A percentile compares a stretch with the other conserved stretches of the same genome.
Conservation (phyloP, 2,888 invertebrate species). For the Rotaria magnacalcarata region DNA sequence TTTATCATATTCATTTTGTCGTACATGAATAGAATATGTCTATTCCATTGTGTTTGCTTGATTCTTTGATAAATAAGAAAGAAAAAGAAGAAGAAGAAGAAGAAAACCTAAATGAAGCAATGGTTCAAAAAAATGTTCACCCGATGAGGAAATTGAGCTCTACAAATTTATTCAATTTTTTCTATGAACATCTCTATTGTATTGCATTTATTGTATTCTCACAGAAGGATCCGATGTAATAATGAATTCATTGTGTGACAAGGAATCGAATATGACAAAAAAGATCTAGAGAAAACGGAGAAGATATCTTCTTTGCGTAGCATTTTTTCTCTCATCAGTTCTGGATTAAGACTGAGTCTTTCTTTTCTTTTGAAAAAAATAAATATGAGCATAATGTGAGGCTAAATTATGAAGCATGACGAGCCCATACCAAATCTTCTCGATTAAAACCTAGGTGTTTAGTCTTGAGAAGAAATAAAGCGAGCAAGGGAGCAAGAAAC, state of each 20-base stretch:
- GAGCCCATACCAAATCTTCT: background rate
- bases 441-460: background rate
- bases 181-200: background rate
- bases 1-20: background rate
- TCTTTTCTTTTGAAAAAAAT: background rate
- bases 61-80: background rate
- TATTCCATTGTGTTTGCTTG: background rate
- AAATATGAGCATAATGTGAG: background rate
- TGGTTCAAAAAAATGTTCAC: background rate
- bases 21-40: background rate
- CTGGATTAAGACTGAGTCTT: background rate
- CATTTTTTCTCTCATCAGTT: background rate
- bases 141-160: background rate
- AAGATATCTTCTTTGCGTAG: background rate
- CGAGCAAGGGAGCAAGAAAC: background rate
- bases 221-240: background rate
- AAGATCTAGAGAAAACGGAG: background rate
- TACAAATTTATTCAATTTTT: slow-evolving; percentile 31
- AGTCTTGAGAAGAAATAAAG: background rate
- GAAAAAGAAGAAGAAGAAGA: no score
- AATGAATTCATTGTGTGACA: background rate
- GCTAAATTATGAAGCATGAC: background rate
- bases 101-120: background rate
- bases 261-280: background rate
- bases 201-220: background rate